Conservation (phyloP, 64 coral and sea anemone species). For the Pachyseris speciosa region DNA sequence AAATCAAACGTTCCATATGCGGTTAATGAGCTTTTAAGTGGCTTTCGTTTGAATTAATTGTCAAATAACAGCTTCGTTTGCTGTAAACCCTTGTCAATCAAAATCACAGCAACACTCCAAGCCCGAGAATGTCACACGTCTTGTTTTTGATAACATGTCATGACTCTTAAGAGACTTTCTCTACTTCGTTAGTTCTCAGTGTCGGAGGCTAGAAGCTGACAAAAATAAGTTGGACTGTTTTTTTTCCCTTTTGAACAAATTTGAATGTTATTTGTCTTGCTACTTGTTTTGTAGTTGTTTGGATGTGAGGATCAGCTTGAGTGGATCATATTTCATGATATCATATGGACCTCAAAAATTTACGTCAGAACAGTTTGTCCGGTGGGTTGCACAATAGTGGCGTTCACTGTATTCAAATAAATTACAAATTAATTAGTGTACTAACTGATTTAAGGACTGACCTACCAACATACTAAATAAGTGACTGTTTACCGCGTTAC, state of each 20-base stretch:
- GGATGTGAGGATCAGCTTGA: constrained; percentile 86
- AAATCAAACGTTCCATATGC: not conserved
- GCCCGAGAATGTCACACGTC: too few species aligned
- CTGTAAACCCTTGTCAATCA: not conserved
- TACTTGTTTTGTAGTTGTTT: constrained; percentile 71
- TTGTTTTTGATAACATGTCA: too few species aligned
- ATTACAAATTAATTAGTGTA: not conserved
- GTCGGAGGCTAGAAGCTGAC: too few species aligned
- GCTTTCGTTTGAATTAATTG: not conserved
- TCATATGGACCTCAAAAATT: constrained; percentile 97
- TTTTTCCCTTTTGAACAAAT: not conserved
- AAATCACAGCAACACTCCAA: too few species aligned
- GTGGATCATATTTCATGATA: constrained; percentile 94
- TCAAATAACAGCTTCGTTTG: not conserved
- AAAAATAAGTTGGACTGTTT: too few species aligned
- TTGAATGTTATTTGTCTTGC: not conserved
- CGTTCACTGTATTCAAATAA: not conserved
- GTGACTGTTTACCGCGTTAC: too few species aligned
- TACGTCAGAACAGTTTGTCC: constrained; percentile 90
- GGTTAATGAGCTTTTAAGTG: not conserved
- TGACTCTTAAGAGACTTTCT: too few species aligned
- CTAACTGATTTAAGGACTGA: too few species aligned
- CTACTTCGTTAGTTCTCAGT: too few species aligned
- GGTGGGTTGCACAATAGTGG: constrained; percentile 39
- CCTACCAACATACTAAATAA: too few species aligned